phyloP scores from a whole-genome alignment of 2,113 vertebrate species.

The Coregonus clupeaformis region DNA sequence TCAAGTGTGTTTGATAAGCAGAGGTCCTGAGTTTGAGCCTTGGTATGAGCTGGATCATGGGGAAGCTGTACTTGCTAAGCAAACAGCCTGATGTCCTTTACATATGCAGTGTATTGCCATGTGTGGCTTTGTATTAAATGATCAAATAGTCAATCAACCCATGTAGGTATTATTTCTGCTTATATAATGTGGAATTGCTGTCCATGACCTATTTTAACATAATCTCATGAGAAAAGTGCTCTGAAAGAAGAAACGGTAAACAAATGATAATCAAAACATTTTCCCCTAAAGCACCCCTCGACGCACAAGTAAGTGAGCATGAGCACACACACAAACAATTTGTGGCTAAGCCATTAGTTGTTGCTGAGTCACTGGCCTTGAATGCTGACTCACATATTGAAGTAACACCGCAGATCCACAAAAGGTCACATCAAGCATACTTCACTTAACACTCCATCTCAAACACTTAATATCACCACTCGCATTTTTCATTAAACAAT shows the following conservation, averaged over 20 bases:
- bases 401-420: neutral
- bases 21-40: too few species aligned
- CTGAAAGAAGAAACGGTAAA: neutral
- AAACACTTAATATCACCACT: neutral
- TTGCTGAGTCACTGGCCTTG: neutral
- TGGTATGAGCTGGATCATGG: too few species aligned
- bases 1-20: too few species aligned
- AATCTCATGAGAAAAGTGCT: slow-evolving; percentile 31
- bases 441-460: neutral
- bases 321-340: neutral
- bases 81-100: too few species aligned
- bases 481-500: neutral
- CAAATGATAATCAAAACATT: too few species aligned
- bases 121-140: too few species aligned
- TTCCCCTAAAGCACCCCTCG: neutral
- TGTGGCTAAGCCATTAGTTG: neutral
- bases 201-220: slow-evolving; percentile 5
- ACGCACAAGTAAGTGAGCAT: neutral
- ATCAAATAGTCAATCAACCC: too few species aligned
- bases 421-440: slow-evolving; percentile 5
- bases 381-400: slow-evolving; percentile 7
- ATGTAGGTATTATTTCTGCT: too few species aligned
- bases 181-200: too few species aligned
- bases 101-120: too few species aligned
- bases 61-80: too few species aligned